Percentiles rank a stretch among this genome's conserved stretches.
These are phyloP conservation scores for Enoplosus armatus DNA, from an alignment of 2,797 vertebrate genomes.

Conservation along the genomic window DNA sequence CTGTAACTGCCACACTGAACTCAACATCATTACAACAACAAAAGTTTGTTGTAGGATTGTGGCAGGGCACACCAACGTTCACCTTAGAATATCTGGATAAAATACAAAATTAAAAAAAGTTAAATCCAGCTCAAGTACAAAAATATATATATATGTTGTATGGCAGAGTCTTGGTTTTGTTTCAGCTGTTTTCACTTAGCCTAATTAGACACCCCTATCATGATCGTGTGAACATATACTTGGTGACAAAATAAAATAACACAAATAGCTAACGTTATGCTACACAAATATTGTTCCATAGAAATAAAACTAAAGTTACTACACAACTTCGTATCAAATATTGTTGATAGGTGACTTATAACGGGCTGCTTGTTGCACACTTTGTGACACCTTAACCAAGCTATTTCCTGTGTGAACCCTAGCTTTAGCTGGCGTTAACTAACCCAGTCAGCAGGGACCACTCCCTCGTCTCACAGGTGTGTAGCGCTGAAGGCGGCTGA, in stretches of 20 bases:
- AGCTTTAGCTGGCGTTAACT: not conserved
- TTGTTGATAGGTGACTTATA: accelerated
- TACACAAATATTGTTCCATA: not conserved
- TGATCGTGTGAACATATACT: no score
- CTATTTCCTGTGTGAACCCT: not conserved
- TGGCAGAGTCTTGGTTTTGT: not conserved
- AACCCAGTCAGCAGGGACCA: not conserved
- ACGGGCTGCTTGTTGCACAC: not conserved
- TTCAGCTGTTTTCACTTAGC: constrained; percentile 1
- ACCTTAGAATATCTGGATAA: not conserved
- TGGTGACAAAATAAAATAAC: no score
- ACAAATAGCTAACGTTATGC: no score
- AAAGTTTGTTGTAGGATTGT: not conserved
- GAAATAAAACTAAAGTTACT: no score
- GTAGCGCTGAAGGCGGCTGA: not conserved
- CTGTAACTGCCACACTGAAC: not conserved
- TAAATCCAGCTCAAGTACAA: not conserved
- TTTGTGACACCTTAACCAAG: not conserved
- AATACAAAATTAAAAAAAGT: not conserved
- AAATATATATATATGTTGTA: no score
- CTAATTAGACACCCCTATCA: not conserved
- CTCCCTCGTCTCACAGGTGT: constrained; percentile 6
- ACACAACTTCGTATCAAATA: not conserved
- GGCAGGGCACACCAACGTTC: not conserved
- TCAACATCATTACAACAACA: not conserved